Conservation (phyloP, 2,888 invertebrate species). For the Sepiola atlantica region DNA sequence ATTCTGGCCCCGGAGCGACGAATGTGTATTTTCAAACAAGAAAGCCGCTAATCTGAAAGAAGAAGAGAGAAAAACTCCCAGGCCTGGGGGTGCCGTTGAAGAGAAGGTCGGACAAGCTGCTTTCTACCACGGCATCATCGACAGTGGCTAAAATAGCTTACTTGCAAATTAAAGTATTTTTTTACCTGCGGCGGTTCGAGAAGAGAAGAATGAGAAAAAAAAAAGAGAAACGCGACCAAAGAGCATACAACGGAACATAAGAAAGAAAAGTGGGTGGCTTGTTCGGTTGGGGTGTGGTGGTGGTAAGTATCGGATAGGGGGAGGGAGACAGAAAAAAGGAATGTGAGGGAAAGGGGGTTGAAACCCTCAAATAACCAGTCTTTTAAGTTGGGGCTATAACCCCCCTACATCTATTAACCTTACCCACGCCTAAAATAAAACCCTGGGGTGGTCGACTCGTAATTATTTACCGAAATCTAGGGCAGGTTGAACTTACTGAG, state of each 20-base stretch:
- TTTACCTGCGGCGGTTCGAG: not conserved
- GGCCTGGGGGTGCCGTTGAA: not conserved
- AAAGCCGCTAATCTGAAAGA: not conserved
- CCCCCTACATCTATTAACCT: not conserved
- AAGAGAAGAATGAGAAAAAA: not conserved
- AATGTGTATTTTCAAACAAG: constrained; percentile 1
- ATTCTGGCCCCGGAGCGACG: not conserved
- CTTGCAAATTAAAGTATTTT: not conserved
- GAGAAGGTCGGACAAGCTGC: no score
- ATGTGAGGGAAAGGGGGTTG: not conserved
- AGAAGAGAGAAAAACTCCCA: not conserved
- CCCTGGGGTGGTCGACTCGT: no score
- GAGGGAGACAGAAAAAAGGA: not conserved
- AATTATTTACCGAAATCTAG: no score
- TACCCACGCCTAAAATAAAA: not conserved
- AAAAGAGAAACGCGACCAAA: no score
- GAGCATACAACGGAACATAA: no score
- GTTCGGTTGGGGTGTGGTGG: no score
- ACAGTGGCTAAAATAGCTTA: not conserved
- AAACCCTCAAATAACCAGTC: constrained; percentile 22
- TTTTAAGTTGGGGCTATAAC: not conserved
- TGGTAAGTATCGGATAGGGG: not conserved
- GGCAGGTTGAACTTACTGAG: no score
- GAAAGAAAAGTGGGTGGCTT: no score
- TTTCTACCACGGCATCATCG: not conserved